Evolutionary conservation across 2,888 invertebrate genomes (phyloP), one percentile per base, ranked within the genome.

Genomic region (Elmis aenea): DNA sequence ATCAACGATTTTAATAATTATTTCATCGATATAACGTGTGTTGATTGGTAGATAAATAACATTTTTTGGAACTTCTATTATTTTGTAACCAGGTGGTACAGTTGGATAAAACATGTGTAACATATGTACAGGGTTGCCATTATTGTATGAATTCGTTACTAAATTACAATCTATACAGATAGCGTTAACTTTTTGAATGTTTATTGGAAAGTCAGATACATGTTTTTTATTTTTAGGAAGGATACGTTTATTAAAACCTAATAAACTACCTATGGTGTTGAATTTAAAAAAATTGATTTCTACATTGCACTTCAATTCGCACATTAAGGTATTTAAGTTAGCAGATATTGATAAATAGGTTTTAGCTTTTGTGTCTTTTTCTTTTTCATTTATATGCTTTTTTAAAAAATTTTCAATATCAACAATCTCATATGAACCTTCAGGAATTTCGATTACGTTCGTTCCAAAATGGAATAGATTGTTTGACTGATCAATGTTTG

Each of bases 401-500:
- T 42, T 37, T 27, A 55, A 23, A 38, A 45, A 51, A 9, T 26
- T 42, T 26, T 51, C 45, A 18, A 60, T 53, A 48, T 59, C 51
- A 4, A 49, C 42, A 13, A 61, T 46, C 51, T 62, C 57, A 45
- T 62, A 60, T n/a, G 55, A 53, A 4, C 60, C 59, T 1, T 40
- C 46, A 10, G 58, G 57, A 31, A 60, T 44, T n/a, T 29, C 36
- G 10, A 57, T 32, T 10, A 41, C 37, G 16, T 51, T 31, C 14
- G 53, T 22, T 24, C 35, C 38, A 23, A 48, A 47, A 40, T 54
- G 50, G 46, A 64, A 56, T 36, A 52, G 55, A 44, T 61, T 62
- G 38, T 61, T 56, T 23, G 36, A 43, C 12, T 38, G 33, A 42
- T 65, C 58, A 5, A 65, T 52, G 45, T 65, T 65, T 3, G 59